Conservation (phyloP, 1,140 invertebrate species). For the Delia radicum region DNA sequence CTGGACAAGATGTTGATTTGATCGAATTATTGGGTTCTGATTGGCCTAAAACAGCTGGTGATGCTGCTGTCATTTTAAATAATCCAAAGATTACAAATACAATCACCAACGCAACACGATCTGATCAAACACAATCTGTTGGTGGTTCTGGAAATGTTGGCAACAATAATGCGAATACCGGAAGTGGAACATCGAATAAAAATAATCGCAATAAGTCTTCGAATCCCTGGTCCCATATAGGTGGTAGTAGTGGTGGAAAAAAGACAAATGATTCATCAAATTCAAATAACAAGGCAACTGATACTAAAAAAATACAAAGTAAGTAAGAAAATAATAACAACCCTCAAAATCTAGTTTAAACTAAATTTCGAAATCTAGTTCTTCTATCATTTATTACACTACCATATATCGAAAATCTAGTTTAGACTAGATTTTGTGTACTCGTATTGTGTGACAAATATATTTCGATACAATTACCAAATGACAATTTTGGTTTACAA, state of each 20-base stretch:
- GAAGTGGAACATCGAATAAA: constrained; percentile 10
- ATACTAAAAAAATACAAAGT: constrained; percentile 10
- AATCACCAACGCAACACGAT: no score
- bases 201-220: constrained; percentile 30
- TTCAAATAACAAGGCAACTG: not conserved
- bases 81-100: constrained; percentile 26
- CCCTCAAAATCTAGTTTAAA: no score
- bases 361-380: no score
- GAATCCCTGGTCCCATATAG: constrained; percentile 30
- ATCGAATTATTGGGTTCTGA: constrained; percentile 51
- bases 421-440: no score
- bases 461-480: no score
- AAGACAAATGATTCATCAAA: not conserved
- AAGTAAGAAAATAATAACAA: no score
- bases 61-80: constrained; percentile 37
- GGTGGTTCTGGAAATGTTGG: not conserved
- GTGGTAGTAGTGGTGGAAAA: not conserved
- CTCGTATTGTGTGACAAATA: no score
- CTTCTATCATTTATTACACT: no score
- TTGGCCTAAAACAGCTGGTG: constrained; percentile 50
- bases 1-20: constrained; percentile 46
- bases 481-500: no score
- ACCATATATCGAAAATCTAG: no score
- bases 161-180: not conserved
- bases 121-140: no score